Evolutionary conservation across 2,113 vertebrate genomes (phyloP).

Genomic region (Mesocricetus auratus): DNA sequence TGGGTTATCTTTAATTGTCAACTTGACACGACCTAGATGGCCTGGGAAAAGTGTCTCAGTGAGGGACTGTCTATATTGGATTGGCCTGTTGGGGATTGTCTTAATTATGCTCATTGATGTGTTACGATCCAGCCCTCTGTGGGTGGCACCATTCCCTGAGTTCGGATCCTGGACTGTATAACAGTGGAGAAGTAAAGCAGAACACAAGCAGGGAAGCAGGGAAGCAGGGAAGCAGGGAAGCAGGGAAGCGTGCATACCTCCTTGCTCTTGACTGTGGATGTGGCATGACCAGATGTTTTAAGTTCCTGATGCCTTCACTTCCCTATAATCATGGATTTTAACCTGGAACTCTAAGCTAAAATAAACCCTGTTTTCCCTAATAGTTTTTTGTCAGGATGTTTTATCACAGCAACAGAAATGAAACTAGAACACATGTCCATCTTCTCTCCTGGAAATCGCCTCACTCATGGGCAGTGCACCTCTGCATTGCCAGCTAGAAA

Average conservation of each 20-base stretch:
- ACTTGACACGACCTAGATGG: too few species aligned
- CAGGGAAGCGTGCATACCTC: neutral
- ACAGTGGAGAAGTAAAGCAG: neutral
- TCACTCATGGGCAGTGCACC: neutral
- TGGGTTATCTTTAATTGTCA: neutral
- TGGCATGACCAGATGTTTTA: neutral
- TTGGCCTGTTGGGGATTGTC: neutral
- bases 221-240: neutral
- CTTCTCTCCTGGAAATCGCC: rapidly evolving
- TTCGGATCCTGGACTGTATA: neutral
- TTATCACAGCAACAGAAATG: too few species aligned
- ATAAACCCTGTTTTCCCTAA: neutral
- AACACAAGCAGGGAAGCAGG: neutral
- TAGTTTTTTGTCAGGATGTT: neutral
- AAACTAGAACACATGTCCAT: neutral
- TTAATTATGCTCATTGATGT: neutral
- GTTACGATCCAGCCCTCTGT: neutral
- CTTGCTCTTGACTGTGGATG: neutral
- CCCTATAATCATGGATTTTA: too few species aligned
- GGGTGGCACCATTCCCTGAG: neutral
- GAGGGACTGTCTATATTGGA: neutral
- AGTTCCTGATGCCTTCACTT: neutral
- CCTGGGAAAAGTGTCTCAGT: neutral
- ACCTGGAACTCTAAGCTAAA: neutral
- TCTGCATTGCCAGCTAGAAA: too few species aligned